Percentiles rank a stretch among this genome's conserved stretches.
phyloP scores from a whole-genome alignment of 2,888 invertebrate species.

The Tribolium freemani region DNA sequence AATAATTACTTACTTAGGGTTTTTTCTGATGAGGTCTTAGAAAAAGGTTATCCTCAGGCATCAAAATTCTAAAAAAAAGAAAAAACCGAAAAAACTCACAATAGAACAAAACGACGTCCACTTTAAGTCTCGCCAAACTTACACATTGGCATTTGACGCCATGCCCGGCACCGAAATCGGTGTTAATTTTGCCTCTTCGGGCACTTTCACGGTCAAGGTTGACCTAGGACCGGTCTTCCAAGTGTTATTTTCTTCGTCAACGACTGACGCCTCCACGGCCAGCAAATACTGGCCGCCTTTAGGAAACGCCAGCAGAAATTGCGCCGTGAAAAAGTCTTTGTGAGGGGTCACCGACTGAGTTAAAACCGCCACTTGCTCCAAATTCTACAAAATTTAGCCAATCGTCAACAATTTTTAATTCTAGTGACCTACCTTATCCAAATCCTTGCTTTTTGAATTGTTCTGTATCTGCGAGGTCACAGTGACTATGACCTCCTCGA shows the following conservation, averaged over 20 bases:
- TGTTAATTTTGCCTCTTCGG: constrained; percentile 72
- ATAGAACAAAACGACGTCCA: background rate
- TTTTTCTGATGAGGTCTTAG: constrained; percentile 61
- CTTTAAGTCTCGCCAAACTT: constrained; percentile 48
- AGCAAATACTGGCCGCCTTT: constrained; percentile 81
- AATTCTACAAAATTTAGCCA: constrained; percentile 59
- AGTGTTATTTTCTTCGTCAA: constrained; percentile 85
- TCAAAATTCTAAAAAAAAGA: constrained; percentile 62
- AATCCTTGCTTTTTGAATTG: constrained; percentile 63
- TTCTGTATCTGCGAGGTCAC: constrained; percentile 76
- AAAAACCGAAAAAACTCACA: background rate
- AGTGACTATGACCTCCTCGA: constrained; percentile 79
- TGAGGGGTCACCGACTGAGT: constrained; percentile 90
- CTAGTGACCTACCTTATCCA: constrained; percentile 59
- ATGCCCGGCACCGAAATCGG: constrained; percentile 66
- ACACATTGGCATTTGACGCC: constrained; percentile 65
- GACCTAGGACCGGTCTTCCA: constrained; percentile 94
- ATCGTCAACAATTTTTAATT: too few relatives aligned
- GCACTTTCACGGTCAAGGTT: constrained; percentile 81
- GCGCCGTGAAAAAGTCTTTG: constrained; percentile 94
- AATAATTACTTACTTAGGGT: constrained; percentile 30
- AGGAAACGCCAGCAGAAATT: constrained; percentile 85
- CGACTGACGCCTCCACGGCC: constrained; percentile 86
- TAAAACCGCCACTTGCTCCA: constrained; percentile 68
- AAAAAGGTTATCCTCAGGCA: constrained; percentile 65